Conservation (phyloP, 2,113 vertebrate species). For the Tetraodon nigroviridis region DNA sequence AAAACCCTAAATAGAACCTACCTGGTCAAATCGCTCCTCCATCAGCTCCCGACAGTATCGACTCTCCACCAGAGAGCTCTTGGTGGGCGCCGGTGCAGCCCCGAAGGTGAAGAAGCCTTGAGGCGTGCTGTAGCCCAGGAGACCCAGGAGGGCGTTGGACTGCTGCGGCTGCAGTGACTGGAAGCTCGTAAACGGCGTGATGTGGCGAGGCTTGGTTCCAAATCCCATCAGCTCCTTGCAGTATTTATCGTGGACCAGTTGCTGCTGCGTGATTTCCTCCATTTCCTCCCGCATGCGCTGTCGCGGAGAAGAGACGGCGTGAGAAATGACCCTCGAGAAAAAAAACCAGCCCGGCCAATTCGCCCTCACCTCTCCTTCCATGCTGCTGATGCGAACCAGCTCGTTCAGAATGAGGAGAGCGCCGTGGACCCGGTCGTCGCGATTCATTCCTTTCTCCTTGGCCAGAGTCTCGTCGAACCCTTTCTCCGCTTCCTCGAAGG, state of each 20-base stretch:
- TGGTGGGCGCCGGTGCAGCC: slow-evolving; percentile 82
- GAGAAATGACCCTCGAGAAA: not conserved
- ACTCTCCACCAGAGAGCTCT: slow-evolving; percentile 90
- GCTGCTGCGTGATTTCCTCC: slow-evolving; percentile 99
- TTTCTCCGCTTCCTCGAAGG: slow-evolving; percentile 94
- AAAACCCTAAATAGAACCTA: slow-evolving; percentile 31
- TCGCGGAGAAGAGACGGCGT: not conserved
- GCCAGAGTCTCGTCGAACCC: slow-evolving; percentile 95
- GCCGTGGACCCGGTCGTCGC: slow-evolving; percentile 92
- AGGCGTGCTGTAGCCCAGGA: slow-evolving; percentile 89
- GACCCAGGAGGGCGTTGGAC: slow-evolving; percentile 90
- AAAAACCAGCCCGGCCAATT: not conserved
- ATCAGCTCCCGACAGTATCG: slow-evolving; percentile 95
- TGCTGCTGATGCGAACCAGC: slow-evolving; percentile 97
- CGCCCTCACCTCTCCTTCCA: slow-evolving; percentile 95
- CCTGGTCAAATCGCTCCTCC: slow-evolving; percentile 97
- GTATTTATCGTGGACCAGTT: slow-evolving; percentile 96
- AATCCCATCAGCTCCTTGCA: slow-evolving; percentile 97
- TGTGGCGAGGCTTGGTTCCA: slow-evolving; percentile 92
- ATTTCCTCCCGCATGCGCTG: slow-evolving; percentile 97
- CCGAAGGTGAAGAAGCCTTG: slow-evolving; percentile 91
- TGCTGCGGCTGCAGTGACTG: slow-evolving; percentile 94
- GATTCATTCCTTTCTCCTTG: slow-evolving; percentile 98
- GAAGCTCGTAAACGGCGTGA: slow-evolving; percentile 95
- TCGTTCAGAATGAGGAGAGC: slow-evolving; percentile 96